Evolutionary conservation across 2,888 invertebrate species (phyloP).

Genomic region (Limnephilus lunatus): DNA sequence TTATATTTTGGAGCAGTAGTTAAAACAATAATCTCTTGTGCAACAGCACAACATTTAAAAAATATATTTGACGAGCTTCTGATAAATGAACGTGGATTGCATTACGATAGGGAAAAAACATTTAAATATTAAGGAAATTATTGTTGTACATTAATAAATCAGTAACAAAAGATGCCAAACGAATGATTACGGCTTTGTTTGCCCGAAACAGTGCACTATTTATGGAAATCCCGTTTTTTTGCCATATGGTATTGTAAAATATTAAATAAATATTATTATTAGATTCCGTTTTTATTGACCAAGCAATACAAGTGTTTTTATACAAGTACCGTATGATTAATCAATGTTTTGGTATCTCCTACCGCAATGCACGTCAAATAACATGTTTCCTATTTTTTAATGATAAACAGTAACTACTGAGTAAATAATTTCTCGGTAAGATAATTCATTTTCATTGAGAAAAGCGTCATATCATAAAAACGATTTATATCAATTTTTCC

Average conservation of each 20-base stretch:
- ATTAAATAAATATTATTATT: background rate
- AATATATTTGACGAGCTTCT: too few relatives aligned
- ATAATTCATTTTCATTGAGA: background rate
- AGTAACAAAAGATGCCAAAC: background rate
- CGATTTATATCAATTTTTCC: background rate
- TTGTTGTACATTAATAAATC: background rate
- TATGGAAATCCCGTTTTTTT: background rate
- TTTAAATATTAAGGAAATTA: too few relatives aligned
- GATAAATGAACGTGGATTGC: background rate
- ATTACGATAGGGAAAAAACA: background rate
- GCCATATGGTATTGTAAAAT: background rate
- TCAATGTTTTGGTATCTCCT: background rate
- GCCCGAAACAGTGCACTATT: background rate
- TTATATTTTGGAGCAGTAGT: too few relatives aligned
- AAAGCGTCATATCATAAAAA: background rate
- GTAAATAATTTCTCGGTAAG: background rate
- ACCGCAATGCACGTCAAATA: background rate
- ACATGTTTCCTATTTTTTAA: background rate
- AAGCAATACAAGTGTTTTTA: background rate
- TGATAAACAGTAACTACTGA: background rate
- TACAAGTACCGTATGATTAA: background rate
- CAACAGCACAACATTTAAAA: too few relatives aligned
- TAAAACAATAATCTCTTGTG: too few relatives aligned
- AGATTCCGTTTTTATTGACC: background rate
- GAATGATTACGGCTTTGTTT: background rate